Conservation (phyloP, 2,797 vertebrate species). For the Eulemur coronatus region DNA sequence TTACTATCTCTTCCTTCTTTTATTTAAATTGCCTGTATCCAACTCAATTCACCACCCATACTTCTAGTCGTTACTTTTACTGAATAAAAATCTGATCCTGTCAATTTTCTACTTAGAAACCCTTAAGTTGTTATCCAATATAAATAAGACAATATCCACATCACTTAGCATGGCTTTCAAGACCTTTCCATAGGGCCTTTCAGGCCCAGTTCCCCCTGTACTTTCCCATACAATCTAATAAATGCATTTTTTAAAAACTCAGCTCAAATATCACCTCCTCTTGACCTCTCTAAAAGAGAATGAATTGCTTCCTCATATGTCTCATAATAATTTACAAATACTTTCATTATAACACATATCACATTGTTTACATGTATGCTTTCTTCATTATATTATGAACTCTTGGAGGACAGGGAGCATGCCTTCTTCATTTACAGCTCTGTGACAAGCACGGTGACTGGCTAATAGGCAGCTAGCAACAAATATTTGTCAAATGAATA, state of each 20-base stretch:
- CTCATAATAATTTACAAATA: slow-evolving; percentile 24
- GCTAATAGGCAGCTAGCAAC: background rate
- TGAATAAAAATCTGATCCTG: slow-evolving; percentile 13
- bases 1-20: background rate
- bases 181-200: background rate
- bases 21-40: background rate
- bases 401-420: slow-evolving; percentile 15
- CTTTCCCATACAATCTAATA: background rate
- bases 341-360: background rate
- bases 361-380: slow-evolving; percentile 8
- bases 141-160: background rate
- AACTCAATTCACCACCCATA: background rate
- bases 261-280: background rate
- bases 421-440: background rate
- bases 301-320: background rate
- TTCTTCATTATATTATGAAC: slow-evolving; percentile 20
- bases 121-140: background rate
- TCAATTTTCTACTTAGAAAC: slow-evolving; percentile 29
- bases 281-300: background rate
- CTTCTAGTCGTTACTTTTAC: background rate
- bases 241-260: background rate
- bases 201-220: background rate
- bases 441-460: slow-evolving; percentile 3
- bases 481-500: slow-evolving; percentile 41
- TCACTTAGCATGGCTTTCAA: background rate